Base-by-base conservation (phyloP, 2,888 invertebrate genomes). In the Eledona agricola region DNA sequence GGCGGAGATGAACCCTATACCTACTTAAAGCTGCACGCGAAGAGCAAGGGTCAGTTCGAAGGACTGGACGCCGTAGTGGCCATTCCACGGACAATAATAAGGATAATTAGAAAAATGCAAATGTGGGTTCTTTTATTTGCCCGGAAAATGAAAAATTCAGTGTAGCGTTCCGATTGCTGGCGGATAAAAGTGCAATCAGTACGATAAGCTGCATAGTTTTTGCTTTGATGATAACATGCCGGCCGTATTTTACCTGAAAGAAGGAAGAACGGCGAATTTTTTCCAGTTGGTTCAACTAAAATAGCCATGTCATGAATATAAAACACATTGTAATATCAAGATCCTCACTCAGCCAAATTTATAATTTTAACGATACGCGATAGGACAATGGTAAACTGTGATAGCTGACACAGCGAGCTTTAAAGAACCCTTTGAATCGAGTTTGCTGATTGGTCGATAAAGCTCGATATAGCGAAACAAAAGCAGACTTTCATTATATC, bases 381-480 rank as follows among this genome's bases (percentile, higher is more conserved):
- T 66, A 64, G 64, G 63, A 66, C 66, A 69, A 68, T 67, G 64
- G 63, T 62, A 65, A 65, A 64, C 65, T 64, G 60, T 62, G 65
- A 64, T 64, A 67, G 68, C 70, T 70, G 68, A 69, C 65, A 57
- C 61, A 63, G 68, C 68, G 64, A 50, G 60, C 60, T 63, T 60
- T 62, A 63, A 66, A 67, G 66, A 64, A 65, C 67, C 69, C 66
- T 65, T 65, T 67, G 65, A 66, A 66, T 64, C 60, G 64, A 64
- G 62, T 62, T 63, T 64, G 65, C 68, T 69, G 70, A 70, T 70
- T 69, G 69, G 69, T 64, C 67, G 69, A 69, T 70, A 67, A 58
- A 60, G 65, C 52, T 59, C 47, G 58, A 58, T 68, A 67, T 59
- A 55, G 34, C 61, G 64, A 66, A 65, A 69, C 70, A 70, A 69